Evolutionary conservation across 2,797 vertebrate genomes (phyloP).

Genomic region (Sebastes melanostomus): DNA sequence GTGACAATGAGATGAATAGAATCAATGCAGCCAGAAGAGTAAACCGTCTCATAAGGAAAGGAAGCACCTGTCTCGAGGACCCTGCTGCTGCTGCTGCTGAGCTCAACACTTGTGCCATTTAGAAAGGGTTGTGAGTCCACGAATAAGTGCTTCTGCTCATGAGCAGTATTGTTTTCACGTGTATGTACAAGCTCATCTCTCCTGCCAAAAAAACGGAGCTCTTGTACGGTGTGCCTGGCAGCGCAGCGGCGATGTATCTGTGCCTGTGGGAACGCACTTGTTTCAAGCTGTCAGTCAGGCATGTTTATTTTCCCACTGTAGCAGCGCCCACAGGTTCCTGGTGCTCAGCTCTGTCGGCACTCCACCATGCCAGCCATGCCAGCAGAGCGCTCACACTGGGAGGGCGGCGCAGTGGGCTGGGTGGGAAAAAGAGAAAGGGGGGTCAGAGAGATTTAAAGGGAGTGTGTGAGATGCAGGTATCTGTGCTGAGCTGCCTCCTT

Average conservation of each 20-base stretch:
- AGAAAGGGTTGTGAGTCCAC: slow-evolving; percentile 6
- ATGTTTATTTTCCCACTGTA: slow-evolving; percentile 62
- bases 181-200: slow-evolving; percentile 27
- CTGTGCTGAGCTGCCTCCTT: slow-evolving; percentile 15
- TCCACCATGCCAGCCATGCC: slow-evolving; percentile 36
- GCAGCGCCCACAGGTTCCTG: slow-evolving; percentile 46
- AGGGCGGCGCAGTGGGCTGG: slow-evolving; percentile 30
- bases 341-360: slow-evolving; percentile 46
- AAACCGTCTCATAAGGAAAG: slow-evolving; percentile 20
- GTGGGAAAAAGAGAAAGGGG: slow-evolving; percentile 14
- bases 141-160: slow-evolving; percentile 19
- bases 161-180: slow-evolving; percentile 26
- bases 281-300: slow-evolving; percentile 63
- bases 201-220: slow-evolving; percentile 31
- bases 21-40: slow-evolving; percentile 12
- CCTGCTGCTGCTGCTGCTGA: background rate
- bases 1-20: slow-evolving; percentile 19
- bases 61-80: slow-evolving; percentile 25
- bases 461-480: slow-evolving; percentile 11
- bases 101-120: slow-evolving; percentile 1
- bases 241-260: slow-evolving; percentile 5
- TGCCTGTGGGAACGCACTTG: slow-evolving; percentile 35
- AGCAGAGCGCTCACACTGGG: slow-evolving; percentile 32
- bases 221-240: slow-evolving; percentile 10
- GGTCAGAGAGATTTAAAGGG: background rate